Base-by-base conservation (phyloP, 2,113 vertebrate genomes). In the Takifugu bimaculatus region DNA sequence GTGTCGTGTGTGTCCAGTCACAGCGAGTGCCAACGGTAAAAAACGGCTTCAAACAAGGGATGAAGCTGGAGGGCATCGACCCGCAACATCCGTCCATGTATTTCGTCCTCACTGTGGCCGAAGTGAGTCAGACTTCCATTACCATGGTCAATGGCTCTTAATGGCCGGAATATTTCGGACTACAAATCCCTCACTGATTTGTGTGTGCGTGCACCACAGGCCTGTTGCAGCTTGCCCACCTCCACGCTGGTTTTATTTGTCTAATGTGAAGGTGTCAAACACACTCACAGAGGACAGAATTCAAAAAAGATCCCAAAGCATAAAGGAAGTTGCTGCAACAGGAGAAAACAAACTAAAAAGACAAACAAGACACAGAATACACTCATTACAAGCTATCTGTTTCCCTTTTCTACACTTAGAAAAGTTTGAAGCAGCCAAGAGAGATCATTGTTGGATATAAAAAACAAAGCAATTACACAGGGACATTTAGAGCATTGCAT, bases 21-120 rank as follows among this genome's bases (percentile, higher is more conserved):
- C 95, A 96, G 87, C 83, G 88, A 69, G 91, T 91, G 13, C 84
- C 90, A 70, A 57, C 90, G 73, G 80, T 89, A 86, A 97, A 94
- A 88, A 98, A 94, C 32, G 91, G 90, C 77, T 99, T 98, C 77
- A 93, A 93, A 71, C 91, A 93, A 81, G 96, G 96, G n/a, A 98
- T 98, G 97, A 98, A 98, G 75, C 85, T 99, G 82, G 97, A 99
- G 78, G 97, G 97, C 49, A 95, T 96, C 0, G 96, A 99, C 81
- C 96, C 96, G 0, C 95, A 98, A 65, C 96, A 99, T 74, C 96
- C 97, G 0, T 98, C 96, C 14, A 95, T 98, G 95, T 98, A 98
- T 89, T 98, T 98, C 57, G 93, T 98, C 80, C 93, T 99, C 78
- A 98, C 95, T 0, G 97, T 99, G 85, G 93, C 93, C 0, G 96